A percentile compares a stretch with the other conserved stretches of the same genome.
These are phyloP conservation scores for Lacanobia wlatinum DNA, from an alignment of 2,888 invertebrate genomes.

Conservation along the genomic window DNA sequence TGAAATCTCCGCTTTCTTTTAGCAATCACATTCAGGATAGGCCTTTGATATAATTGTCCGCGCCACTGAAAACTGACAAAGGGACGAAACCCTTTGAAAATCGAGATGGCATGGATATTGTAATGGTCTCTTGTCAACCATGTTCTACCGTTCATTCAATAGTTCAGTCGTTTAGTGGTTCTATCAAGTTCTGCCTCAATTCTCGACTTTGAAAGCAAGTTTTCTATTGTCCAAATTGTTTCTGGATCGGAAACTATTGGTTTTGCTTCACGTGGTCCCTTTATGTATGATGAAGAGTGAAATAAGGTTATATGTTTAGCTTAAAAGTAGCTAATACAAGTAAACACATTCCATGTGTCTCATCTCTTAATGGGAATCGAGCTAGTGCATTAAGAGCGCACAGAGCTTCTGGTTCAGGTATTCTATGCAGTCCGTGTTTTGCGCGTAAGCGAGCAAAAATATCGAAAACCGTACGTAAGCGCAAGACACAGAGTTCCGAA, in stretches of 20 bases:
- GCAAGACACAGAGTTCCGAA: no score
- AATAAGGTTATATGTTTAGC: neutral
- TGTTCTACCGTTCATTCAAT: conserved; percentile 38
- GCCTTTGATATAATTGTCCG: conserved; percentile 62
- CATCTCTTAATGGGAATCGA: no score
- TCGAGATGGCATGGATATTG: conserved; percentile 47
- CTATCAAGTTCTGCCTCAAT: conserved; percentile 24
- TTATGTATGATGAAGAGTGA: neutral
- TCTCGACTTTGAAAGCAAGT: conserved; percentile 18
- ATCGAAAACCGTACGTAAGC: no score
- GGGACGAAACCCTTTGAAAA: conserved; percentile 58
- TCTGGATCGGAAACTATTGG: conserved; percentile 3
- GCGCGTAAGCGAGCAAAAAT: no score
- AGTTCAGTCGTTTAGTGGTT: conserved; percentile 26
- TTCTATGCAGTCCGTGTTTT: no score
- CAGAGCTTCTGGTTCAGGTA: no score
- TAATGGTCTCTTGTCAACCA: conserved; percentile 33
- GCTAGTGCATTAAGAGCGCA: no score
- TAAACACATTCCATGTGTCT: neutral
- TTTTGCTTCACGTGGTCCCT: neutral
- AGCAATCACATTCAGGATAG: conserved; percentile 54
- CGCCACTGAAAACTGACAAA: conserved; percentile 56
- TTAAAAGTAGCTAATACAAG: neutral
- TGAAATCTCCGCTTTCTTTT: conserved; percentile 41
- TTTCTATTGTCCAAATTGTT: conserved; percentile 16